A percentile compares a stretch with the other conserved stretches of the same genome.
Conservation (phyloP, 2,113 vertebrate genomes). For the Pontoporia blainvillei region DNA sequence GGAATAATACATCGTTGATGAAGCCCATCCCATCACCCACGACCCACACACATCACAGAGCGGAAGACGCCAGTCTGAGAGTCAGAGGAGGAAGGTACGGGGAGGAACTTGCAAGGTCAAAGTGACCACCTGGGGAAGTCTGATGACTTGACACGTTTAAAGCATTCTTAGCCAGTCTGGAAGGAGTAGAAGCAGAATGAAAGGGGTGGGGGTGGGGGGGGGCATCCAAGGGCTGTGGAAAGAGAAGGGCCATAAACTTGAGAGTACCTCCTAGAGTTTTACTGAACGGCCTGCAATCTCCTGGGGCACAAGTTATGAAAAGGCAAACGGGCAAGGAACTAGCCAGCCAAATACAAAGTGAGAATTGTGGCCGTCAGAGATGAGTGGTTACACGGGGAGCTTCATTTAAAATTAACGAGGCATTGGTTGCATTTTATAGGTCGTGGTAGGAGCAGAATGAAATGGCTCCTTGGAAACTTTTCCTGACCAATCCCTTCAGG, state of each 20-base stretch:
- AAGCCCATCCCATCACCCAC: not conserved
- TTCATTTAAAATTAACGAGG: conserved; percentile 67
- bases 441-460: conserved; percentile 42
- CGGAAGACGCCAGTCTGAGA: conserved; percentile 38
- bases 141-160: conserved; percentile 43
- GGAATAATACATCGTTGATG: conserved; percentile 39
- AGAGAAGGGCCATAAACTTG: not conserved
- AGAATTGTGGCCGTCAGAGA: conserved; percentile 67
- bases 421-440: conserved; percentile 58
- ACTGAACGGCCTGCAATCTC: not conserved
- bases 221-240: not conserved
- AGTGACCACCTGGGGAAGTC: conserved; percentile 14
- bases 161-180: conserved; percentile 1
- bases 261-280: conserved; percentile 45
- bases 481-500: conserved; percentile 25
- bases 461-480: not conserved
- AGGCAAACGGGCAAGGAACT: conserved; percentile 6
- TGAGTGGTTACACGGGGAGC: conserved; percentile 63
- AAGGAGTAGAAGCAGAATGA: not conserved
- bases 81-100: conserved; percentile 24
- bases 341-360: conserved; percentile 25
- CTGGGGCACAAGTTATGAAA: not conserved
- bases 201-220: not conserved
- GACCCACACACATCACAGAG: conserved; percentile 54
- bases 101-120: conserved; percentile 53